These are phyloP conservation scores for Belonocnema kinseyi DNA, from an alignment of 1,140 invertebrate genomes.

Conservation along the genomic window DNA sequence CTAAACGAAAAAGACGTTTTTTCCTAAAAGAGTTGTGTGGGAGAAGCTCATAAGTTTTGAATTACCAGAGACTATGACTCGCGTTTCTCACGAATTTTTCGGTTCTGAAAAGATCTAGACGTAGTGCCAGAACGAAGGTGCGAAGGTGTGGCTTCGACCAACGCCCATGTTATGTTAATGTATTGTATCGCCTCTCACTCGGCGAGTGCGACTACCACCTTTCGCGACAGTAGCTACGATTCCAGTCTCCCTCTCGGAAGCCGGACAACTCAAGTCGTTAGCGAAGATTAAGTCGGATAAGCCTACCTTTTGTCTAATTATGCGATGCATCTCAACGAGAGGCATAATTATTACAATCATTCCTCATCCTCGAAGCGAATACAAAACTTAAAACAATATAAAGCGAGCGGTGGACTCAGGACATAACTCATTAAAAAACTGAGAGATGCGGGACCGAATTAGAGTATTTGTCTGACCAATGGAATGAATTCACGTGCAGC, in stretches of 20 bases:
- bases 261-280: slow-evolving; percentile 49
- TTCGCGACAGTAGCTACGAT: slow-evolving; percentile 29
- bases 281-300: slow-evolving; percentile 59
- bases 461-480: too few species aligned
- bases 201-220: slow-evolving; percentile 34
- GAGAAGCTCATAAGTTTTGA: too few species aligned
- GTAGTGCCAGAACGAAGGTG: slow-evolving; percentile 42
- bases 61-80: too few species aligned
- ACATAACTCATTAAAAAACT: too few species aligned
- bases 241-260: slow-evolving; percentile 41
- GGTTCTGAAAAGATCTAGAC: slow-evolving; percentile 47
- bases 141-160: slow-evolving; percentile 64
- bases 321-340: slow-evolving; percentile 46
- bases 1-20: too few species aligned
- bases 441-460: too few species aligned
- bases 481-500: too few species aligned
- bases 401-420: background rate
- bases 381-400: background rate
- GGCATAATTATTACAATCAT: background rate
- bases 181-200: slow-evolving; percentile 46
- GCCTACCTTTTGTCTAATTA: slow-evolving; percentile 66
- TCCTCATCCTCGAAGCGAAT: background rate
- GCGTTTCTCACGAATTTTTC: slow-evolving; percentile 37
- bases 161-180: slow-evolving; percentile 73
- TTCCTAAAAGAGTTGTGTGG: too few species aligned